These are phyloP conservation scores for Tribolium madens DNA, from an alignment of 1,140 invertebrate species.

Conservation along the genomic window DNA sequence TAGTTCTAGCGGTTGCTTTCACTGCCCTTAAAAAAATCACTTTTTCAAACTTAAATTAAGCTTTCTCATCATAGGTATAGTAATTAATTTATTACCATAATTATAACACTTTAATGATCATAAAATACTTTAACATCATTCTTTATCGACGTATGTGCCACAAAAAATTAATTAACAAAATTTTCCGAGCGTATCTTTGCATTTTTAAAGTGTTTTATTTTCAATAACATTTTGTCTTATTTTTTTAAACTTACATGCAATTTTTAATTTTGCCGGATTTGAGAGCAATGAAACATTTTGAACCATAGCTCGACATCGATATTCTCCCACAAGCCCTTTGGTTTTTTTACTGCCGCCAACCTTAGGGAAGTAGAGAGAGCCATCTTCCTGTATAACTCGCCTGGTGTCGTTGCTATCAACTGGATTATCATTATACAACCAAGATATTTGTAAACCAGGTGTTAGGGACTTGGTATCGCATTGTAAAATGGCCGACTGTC, in stretches of 20 bases:
- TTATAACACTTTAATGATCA: neutral
- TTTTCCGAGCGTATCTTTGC: too few relatives aligned
- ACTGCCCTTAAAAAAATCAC: too few relatives aligned
- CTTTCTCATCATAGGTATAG: too few relatives aligned
- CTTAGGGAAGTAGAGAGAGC: slow-evolving; percentile 54
- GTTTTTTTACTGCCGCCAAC: slow-evolving; percentile 52
- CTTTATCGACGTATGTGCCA: too few relatives aligned
- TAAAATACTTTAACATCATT: neutral
- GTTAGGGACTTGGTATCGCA: slow-evolving; percentile 53
- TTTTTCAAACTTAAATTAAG: too few relatives aligned
- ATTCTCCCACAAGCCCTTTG: slow-evolving; percentile 52
- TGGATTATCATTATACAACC: slow-evolving; percentile 54
- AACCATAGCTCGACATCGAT: slow-evolving; percentile 58
- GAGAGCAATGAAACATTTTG: slow-evolving; percentile 58
- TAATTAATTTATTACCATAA: too few relatives aligned
- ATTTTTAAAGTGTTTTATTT: too few relatives aligned
- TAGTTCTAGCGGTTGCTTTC: neutral
- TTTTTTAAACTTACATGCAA: slow-evolving; percentile 59
- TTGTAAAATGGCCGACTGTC: slow-evolving; percentile 54
- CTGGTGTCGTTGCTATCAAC: slow-evolving; percentile 54
- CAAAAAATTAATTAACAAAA: too few relatives aligned
- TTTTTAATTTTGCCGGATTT: slow-evolving; percentile 56
- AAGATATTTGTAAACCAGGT: slow-evolving; percentile 46
- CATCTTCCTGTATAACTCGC: slow-evolving; percentile 49
- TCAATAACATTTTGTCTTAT: too few relatives aligned